Evolutionary conservation across 2,888 invertebrate species (phyloP).

Genomic region (Andrena chrysosceles): DNA sequence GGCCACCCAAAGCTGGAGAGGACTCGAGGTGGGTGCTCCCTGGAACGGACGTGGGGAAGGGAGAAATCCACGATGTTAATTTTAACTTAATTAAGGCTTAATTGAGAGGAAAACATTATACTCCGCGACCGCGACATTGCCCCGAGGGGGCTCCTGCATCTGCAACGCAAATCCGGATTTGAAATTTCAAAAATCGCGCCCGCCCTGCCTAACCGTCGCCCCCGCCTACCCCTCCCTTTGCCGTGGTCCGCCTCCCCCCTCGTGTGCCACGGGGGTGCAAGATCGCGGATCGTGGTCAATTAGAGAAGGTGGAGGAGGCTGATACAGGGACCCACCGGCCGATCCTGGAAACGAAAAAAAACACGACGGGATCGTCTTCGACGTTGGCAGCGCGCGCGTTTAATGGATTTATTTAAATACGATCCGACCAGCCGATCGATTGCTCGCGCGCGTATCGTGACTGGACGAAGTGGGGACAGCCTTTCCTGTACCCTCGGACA

Average conservation of each 20-base stretch:
- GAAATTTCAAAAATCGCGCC: constrained; percentile 84
- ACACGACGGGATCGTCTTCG: constrained; percentile 27
- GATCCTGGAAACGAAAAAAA: constrained; percentile 58
- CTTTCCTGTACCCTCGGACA: not conserved
- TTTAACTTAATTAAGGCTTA: constrained; percentile 85
- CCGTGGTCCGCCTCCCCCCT: constrained; percentile 13
- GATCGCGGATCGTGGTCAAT: constrained; percentile 83
- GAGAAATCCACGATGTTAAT: constrained; percentile 84
- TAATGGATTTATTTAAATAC: constrained; percentile 62
- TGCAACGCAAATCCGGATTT: constrained; percentile 85
- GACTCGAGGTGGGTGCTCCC: constrained; percentile 72
- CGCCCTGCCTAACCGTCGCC: constrained; percentile 57
- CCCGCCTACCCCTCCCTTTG: constrained; percentile 3
- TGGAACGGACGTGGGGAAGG: constrained; percentile 73
- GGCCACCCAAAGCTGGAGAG: constrained; percentile 84
- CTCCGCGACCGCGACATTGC: constrained; percentile 82
- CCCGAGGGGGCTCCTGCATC: constrained; percentile 78
- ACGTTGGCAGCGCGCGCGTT: constrained; percentile 47
- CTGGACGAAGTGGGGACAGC: not conserved
- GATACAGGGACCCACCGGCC: constrained; percentile 58
- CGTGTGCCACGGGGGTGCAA: constrained; percentile 67
- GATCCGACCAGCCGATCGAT: constrained; percentile 25
- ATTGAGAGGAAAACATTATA: constrained; percentile 85
- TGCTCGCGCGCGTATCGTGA: constrained; percentile 19
- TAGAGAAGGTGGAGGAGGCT: constrained; percentile 74